Evolutionary conservation across 2,888 invertebrate species (phyloP).

Genomic region (Ectropis crepuscularia): DNA sequence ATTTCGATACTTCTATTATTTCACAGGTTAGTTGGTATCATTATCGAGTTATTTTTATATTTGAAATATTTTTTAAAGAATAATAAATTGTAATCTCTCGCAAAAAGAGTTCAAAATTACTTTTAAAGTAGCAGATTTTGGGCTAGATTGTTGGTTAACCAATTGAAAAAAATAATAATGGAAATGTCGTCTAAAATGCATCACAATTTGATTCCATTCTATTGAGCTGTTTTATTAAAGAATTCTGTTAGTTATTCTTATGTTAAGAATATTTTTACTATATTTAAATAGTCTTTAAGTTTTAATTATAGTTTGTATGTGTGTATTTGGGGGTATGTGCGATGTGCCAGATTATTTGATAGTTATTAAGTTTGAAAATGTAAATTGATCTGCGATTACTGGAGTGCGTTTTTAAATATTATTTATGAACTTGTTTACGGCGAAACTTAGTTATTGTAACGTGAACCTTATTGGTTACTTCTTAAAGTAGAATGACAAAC

Average conservation of each 20-base stretch:
- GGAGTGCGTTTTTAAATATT: constrained; percentile 28
- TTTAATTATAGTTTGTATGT: constrained; percentile 47
- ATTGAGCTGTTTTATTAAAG: constrained; percentile 51
- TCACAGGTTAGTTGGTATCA: too few relatives aligned
- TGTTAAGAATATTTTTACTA: constrained; percentile 79
- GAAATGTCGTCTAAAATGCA: constrained; percentile 31
- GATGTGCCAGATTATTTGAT: constrained; percentile 70
- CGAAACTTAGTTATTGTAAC: constrained; percentile 22
- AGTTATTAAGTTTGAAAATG: constrained; percentile 58
- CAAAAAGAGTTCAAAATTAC: constrained; percentile 11
- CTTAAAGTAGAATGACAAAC: background rate
- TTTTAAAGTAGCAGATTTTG: background rate
- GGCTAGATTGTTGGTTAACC: constrained; percentile 1
- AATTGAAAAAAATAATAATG: constrained; percentile 7
- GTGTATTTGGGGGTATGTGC: constrained; percentile 58
- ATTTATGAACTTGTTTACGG: too few relatives aligned
- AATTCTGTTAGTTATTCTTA: constrained; percentile 77
- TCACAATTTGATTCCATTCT: constrained; percentile 52
- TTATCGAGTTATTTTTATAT: background rate
- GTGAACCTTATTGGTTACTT: background rate
- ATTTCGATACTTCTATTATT: too few relatives aligned
- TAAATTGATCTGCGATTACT: constrained; percentile 69
- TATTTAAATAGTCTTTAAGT: constrained; percentile 55
- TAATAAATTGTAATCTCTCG: constrained; percentile 9
- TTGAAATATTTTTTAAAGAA: background rate